Evolutionary conservation across 2,113 vertebrate genomes (phyloP).

Genomic region (Macquaria australasica): DNA sequence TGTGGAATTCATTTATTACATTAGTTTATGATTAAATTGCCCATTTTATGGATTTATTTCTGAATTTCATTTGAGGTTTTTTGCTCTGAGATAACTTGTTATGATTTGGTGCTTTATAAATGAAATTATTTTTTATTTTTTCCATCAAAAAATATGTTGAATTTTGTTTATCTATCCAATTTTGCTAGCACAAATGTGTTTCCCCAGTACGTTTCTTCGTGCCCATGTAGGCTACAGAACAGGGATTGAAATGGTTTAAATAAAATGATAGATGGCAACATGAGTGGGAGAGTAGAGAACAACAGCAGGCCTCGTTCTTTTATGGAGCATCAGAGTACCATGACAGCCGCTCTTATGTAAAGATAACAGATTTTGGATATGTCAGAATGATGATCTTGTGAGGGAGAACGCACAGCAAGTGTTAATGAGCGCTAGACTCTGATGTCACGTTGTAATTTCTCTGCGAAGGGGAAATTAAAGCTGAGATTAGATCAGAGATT

Average conservation of each 20-base stretch:
- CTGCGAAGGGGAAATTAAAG: slow-evolving; percentile 78
- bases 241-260: not conserved
- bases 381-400: slow-evolving; percentile 1
- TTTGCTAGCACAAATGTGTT: not conserved
- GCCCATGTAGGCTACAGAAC: not conserved
- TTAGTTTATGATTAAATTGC: not conserved
- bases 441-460: slow-evolving; percentile 70
- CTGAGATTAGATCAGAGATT: slow-evolving; percentile 80
- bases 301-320: slow-evolving; percentile 14
- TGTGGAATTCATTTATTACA: not conserved
- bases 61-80: too few species aligned
- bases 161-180: not conserved
- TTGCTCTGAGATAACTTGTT: too few species aligned
- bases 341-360: not conserved
- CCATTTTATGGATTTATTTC: not conserved
- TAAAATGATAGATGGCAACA: slow-evolving; percentile 2
- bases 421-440: slow-evolving; percentile 56
- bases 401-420: slow-evolving; percentile 29
- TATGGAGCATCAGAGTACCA: not conserved
- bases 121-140: not conserved
- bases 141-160: too few species aligned
- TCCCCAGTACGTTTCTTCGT: not conserved
- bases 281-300: slow-evolving; percentile 22
- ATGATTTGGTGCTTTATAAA: too few species aligned
- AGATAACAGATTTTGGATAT: not conserved